phyloP scores from a whole-genome alignment of 1,140 invertebrate species.

The Sinella curviseta region DNA sequence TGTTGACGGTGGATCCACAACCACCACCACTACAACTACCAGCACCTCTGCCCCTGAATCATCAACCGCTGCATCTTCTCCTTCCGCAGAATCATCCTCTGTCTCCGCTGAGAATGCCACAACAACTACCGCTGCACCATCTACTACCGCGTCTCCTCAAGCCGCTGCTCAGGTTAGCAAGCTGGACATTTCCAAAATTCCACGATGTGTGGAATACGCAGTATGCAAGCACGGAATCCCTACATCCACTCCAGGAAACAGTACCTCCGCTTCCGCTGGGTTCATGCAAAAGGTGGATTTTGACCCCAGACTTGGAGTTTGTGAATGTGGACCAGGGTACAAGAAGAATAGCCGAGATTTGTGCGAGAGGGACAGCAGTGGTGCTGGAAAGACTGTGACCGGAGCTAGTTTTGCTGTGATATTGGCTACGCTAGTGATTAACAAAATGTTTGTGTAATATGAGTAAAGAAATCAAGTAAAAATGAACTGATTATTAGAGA shows the following conservation, averaged over 20 bases:
- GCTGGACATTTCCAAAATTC: constrained; percentile 20
- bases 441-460: background rate
- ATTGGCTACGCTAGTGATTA: background rate
- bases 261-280: background rate
- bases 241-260: too few relatives aligned
- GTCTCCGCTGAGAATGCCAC: background rate
- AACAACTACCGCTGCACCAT: constrained; percentile 1
- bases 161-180: background rate
- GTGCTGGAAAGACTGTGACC: background rate
- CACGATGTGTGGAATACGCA: constrained; percentile 34
- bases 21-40: constrained; percentile 15
- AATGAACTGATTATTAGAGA: background rate
- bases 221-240: constrained; percentile 13
- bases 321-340: constrained; percentile 36
- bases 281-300: constrained; percentile 1
- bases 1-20: background rate
- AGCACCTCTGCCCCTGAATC: constrained; percentile 11
- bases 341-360: constrained; percentile 21
- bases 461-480: too few relatives aligned
- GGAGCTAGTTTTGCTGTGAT: constrained; percentile 11
- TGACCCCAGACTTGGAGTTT: constrained; percentile 39
- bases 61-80: background rate
- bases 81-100: background rate
- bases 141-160: constrained; percentile 24
- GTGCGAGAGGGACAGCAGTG: background rate